These are phyloP conservation scores for Hyposoter dolosus DNA, from an alignment of 2,888 invertebrate genomes.

Conservation along the genomic window DNA sequence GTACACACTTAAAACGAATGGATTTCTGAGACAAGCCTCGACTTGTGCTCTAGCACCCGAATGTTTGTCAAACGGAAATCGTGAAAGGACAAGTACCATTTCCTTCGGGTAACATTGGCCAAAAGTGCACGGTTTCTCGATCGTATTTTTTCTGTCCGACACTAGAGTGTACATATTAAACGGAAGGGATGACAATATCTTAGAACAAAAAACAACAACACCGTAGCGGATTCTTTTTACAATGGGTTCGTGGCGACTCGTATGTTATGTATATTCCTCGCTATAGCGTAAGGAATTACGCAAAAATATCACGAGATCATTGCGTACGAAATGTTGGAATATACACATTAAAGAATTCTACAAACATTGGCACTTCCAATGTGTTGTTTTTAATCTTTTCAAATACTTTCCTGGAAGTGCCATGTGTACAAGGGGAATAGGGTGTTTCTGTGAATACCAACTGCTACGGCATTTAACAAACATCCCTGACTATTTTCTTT, in stretches of 20 bases:
- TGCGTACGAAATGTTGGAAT: slow-evolving; percentile 53
- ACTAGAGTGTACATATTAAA: slow-evolving; percentile 45
- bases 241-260: slow-evolving; percentile 29
- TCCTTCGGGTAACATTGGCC: slow-evolving; percentile 13
- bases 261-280: slow-evolving; percentile 16
- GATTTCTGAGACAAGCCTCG: slow-evolving; percentile 67
- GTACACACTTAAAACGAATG: slow-evolving; percentile 71
- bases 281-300: slow-evolving; percentile 22
- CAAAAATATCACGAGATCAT: slow-evolving; percentile 56
- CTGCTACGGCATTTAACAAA: slow-evolving; percentile 40
- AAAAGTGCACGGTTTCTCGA: neutral
- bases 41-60: slow-evolving; percentile 71
- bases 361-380: slow-evolving; percentile 44
- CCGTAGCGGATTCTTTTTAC: slow-evolving; percentile 34
- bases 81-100: slow-evolving; percentile 27
- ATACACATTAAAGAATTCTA: slow-evolving; percentile 48
- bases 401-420: slow-evolving; percentile 65
- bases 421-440: slow-evolving; percentile 43
- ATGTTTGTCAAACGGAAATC: slow-evolving; percentile 54
- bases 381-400: slow-evolving; percentile 29
- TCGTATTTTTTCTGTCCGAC: slow-evolving; percentile 35
- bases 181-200: slow-evolving; percentile 7
- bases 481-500: slow-evolving; percentile 31
- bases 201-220: slow-evolving; percentile 23
- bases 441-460: slow-evolving; percentile 28